Base-by-base conservation (phyloP, 1,140 invertebrate species). In the Calliopsis andreniformis region DNA sequence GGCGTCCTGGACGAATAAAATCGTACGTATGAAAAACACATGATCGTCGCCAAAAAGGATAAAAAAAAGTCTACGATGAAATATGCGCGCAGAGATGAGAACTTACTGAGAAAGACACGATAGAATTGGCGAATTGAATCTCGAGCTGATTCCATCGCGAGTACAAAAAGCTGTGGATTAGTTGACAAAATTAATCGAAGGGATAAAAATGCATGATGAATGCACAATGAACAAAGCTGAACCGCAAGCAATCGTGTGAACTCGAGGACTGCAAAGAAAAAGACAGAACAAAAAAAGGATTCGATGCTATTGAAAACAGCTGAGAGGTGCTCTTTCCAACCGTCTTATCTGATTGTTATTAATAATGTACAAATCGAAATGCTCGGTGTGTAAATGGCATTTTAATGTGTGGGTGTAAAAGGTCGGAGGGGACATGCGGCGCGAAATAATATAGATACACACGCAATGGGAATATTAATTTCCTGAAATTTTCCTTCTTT, bases 391-490 rank as follows among this genome's bases (percentile, higher is more conserved):
- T 63, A 76, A 5, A 43, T 69, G 16, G 63, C 25, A 3, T 39
- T 32, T n/a, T 58, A 61, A 77, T 53, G 51, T 78, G 51, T 76
- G 32, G 49, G 66, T 51, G 53, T 78, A 47, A 72, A 47, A 76
- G 55, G 30, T 18, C 45, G 35, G 51, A 56, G 23, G 39, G 64
- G 61, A 53, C 47, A 70, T 61, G 76, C 72, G 62, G 45, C 80
- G 76, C 69, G 76, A 79, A 73, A 66, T 55, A 45, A 82, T 77
- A 83, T 84, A 86, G 78, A 80, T 87, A 88, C 83, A 87, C 75
- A 82, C 84, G 87, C 78, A 69, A 83, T 85, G 86, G 85, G 83
- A 82, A 83, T 77, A 75, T 72, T 81, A 76, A 88, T 85, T 87
- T 88, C 70, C 71, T 80, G 78, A 84, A 55, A 43, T 61, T 79